Evolutionary conservation across 2,797 vertebrate species (phyloP).

Genomic region (Pogonophryne albipinna): DNA sequence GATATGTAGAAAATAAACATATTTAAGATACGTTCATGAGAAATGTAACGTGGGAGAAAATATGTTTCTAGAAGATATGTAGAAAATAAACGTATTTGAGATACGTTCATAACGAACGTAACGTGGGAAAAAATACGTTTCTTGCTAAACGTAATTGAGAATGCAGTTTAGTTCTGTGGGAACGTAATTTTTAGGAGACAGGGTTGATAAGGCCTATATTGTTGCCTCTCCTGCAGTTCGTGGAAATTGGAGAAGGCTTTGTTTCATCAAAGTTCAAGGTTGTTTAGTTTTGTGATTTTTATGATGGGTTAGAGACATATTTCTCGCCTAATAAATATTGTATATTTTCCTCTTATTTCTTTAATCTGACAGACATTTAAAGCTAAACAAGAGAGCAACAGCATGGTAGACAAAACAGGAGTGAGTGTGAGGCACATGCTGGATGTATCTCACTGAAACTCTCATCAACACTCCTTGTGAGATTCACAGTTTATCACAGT

Average conservation of each 20-base stretch:
- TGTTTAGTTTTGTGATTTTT: background rate
- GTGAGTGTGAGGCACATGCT: background rate
- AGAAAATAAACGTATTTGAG: too few relatives aligned
- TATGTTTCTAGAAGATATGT: too few relatives aligned
- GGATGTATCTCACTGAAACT: background rate
- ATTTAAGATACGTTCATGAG: too few relatives aligned
- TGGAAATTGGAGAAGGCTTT: background rate
- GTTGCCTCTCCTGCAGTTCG: too few relatives aligned
- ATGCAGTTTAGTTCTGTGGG: too few relatives aligned
- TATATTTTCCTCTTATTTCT: background rate
- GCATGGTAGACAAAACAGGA: slow-evolving; percentile 6
- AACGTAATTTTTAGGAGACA: too few relatives aligned
- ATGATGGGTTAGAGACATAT: background rate
- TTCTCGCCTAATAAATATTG: background rate
- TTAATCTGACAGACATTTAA: slow-evolving; percentile 11
- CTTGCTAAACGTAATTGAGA: too few relatives aligned
- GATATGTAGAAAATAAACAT: too few relatives aligned
- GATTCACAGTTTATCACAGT: slow-evolving; percentile 19
- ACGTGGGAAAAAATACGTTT: too few relatives aligned
- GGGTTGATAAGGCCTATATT: too few relatives aligned
- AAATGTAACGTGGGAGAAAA: too few relatives aligned
- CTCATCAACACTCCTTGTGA: background rate
- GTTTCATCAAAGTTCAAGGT: slow-evolving; percentile 2
- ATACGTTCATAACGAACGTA: too few relatives aligned
- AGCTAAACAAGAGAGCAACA: slow-evolving; percentile 1